phyloP scores from a whole-genome alignment of 2,888 invertebrate genomes.

The Drosophila lutescens region DNA sequence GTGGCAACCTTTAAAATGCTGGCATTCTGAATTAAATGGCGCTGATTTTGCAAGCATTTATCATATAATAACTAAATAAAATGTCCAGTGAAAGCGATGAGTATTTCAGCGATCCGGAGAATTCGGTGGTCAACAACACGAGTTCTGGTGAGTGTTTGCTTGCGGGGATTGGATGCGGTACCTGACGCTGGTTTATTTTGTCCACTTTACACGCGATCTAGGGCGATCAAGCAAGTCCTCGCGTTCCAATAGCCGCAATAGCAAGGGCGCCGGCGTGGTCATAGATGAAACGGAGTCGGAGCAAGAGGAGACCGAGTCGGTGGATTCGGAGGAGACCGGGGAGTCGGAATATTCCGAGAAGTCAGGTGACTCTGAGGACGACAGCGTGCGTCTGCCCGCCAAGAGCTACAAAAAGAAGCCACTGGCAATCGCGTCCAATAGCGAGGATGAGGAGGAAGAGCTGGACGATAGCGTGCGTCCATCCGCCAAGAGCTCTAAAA shows the following conservation, averaged over 20 bases:
- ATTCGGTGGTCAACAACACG: conserved; percentile 24
- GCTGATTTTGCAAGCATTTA: conserved; percentile 28
- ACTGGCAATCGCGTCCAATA: conserved; percentile 52
- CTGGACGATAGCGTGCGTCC: conserved; percentile 26
- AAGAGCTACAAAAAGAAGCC: not conserved
- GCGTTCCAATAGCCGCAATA: conserved; percentile 3
- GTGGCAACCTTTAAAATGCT: not conserved
- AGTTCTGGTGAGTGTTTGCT: conserved; percentile 45
- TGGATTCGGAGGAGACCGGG: not conserved
- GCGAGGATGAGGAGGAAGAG: conserved; percentile 67
- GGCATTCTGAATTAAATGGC: conserved; percentile 23
- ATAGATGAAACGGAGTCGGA: conserved; percentile 50
- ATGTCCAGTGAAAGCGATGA: conserved; percentile 52
- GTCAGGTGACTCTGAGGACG: conserved; percentile 8
- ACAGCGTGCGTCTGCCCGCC: not conserved
- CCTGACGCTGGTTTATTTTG: not conserved
- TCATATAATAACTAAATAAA: not conserved
- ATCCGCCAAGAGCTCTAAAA: not conserved
- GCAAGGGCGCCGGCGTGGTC: conserved; percentile 32
- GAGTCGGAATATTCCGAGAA: not conserved
- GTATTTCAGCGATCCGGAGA: conserved; percentile 35
- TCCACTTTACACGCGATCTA: conserved; percentile 3
- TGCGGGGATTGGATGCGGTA: no score
- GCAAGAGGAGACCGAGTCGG: not conserved
- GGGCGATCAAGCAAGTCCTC: conserved; percentile 40